Evolutionary conservation across 2,888 invertebrate species (phyloP), one percentile per base, ranked within the genome.

Genomic region (Schizaphis graminum): DNA sequence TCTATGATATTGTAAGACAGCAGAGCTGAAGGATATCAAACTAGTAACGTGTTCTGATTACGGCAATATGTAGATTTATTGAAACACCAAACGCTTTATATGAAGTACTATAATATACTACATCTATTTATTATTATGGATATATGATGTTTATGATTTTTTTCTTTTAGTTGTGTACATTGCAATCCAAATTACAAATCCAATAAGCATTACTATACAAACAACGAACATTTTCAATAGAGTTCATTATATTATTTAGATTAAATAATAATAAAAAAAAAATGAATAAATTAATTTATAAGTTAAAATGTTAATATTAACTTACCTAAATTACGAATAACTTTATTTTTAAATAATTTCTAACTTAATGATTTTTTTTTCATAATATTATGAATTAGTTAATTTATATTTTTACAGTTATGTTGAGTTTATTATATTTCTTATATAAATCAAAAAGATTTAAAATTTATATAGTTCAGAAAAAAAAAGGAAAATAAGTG

Each of bases 21-120:
- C 0, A 0, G 35, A 7, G 77, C 11, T 2, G 21, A 0, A 5
- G 21, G 0, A 21, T 2, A 7, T 77, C 21, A 5, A 8, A 77
- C n/a, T 35, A 77, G 35, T 35, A 77, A 77, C 35, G 35, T 77
- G 35, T 35, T 77, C 21, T 35, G 16, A 77, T 77, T 35, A 7
- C 4, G 67, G 5, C 67, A 21, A 35, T 21, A 77, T 21, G 16
- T 21, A 8, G 8, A 35, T 35, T 77, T 77, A 77, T 67, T n/a
- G 5, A 5, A 67, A 13, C 16, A 7, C 21, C 77, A 16, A 35
- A 77, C 35, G 16, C 16, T 77, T 77, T 35, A 11, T n/a, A 21
- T 77, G 53, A 67, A 7, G 7, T 77, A 2, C n/a, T n/a, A n/a
- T n/a, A n/a, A n/a, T 35, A 77, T 11, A 61, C 10, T 53, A 53